phyloP scores from a whole-genome alignment of 2,888 invertebrate species.

The Drosophila macrospina region DNA sequence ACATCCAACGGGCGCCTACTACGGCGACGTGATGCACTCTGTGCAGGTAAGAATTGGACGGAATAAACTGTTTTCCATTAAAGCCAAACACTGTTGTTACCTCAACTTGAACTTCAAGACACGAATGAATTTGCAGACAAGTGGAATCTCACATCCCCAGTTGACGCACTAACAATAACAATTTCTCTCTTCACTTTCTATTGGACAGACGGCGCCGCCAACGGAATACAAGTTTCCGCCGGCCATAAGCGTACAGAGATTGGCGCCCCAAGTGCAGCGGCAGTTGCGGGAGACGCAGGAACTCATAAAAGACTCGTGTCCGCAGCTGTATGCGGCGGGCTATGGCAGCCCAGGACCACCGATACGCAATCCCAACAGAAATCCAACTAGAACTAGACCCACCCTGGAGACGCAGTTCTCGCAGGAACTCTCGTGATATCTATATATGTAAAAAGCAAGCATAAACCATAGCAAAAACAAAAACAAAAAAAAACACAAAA shows the following conservation, averaged over 20 bases:
- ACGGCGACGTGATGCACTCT: conserved; percentile 84
- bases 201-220: conserved; percentile 69
- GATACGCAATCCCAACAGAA: conserved; percentile 84
- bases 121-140: background rate
- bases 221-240: conserved; percentile 85
- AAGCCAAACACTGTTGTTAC: background rate
- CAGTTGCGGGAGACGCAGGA: conserved; percentile 86
- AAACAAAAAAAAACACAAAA: conserved; percentile 38
- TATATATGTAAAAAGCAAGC: conserved; percentile 84
- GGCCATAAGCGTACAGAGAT: conserved; percentile 85
- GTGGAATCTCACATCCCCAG: background rate
- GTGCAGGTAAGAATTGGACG: conserved; percentile 81
- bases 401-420: conserved; percentile 86
- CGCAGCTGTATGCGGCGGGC: conserved; percentile 85
- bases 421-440: conserved; percentile 86
- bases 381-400: conserved; percentile 85
- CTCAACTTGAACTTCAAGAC: background rate
- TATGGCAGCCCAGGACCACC: conserved; percentile 86
- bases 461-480: conserved; percentile 57
- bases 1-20: conserved; percentile 77
- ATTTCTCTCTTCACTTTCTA: background rate
- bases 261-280: conserved; percentile 85
- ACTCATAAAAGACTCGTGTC: conserved; percentile 86
- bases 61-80: no score
- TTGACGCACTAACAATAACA: background rate